These are phyloP conservation scores for Pyrrhosoma nymphula DNA, from an alignment of 2,888 invertebrate species.

Conservation along the genomic window DNA sequence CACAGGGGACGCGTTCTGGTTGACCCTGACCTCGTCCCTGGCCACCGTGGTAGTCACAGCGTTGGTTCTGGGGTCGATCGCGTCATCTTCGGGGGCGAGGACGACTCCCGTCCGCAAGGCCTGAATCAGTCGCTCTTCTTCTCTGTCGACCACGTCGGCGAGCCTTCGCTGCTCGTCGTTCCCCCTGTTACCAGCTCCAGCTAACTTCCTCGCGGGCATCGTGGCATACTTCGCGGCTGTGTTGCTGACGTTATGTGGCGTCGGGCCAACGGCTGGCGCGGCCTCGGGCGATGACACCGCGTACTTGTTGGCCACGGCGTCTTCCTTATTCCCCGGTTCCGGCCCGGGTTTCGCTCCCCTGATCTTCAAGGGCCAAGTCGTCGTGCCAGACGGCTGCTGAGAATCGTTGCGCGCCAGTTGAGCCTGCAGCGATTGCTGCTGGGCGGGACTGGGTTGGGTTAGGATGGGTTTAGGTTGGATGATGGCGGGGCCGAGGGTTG, in stretches of 20 bases:
- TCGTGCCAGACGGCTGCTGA: constrained; percentile 72
- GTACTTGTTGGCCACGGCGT: constrained; percentile 10
- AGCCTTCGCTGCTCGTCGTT: constrained; percentile 65
- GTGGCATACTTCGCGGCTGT: constrained; percentile 71
- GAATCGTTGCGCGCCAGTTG: constrained; percentile 69
- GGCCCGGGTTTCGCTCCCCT: constrained; percentile 69
- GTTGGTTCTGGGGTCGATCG: constrained; percentile 60
- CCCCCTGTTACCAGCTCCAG: not conserved
- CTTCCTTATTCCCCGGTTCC: constrained; percentile 39
- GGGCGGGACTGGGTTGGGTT: constrained; percentile 71
- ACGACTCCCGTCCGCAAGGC: constrained; percentile 87
- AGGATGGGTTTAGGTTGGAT: constrained; percentile 58
- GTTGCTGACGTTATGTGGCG: constrained; percentile 53
- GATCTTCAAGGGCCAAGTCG: constrained; percentile 69
- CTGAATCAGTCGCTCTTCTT: constrained; percentile 88
- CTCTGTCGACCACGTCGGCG: constrained; percentile 87
- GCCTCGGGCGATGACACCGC: not conserved
- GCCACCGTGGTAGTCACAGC: not conserved
- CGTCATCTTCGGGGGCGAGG: constrained; percentile 75
- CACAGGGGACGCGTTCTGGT: constrained; percentile 35
- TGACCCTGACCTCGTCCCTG: constrained; percentile 43
- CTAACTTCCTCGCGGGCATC: constrained; percentile 71
- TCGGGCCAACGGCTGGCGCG: constrained; percentile 27
- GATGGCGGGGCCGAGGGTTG: not conserved
- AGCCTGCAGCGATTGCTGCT: constrained; percentile 69